phyloP scores from a whole-genome alignment of 2,797 vertebrate genomes.

The Acestrorhynchus altus region DNA sequence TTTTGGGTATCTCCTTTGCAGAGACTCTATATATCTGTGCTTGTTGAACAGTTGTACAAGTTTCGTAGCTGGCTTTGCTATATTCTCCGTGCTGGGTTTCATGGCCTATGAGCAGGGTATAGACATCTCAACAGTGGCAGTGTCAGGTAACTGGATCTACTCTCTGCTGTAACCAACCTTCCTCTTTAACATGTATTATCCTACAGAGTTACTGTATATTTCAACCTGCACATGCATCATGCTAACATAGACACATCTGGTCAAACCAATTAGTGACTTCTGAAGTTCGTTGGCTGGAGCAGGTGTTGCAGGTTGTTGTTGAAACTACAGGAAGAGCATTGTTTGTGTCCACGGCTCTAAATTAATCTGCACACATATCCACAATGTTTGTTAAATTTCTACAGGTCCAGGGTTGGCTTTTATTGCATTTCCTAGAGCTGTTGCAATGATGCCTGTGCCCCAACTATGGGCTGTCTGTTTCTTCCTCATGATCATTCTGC shows the following conservation, averaged over 20 bases:
- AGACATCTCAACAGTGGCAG: no score
- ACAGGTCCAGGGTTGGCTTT: conserved; percentile 83
- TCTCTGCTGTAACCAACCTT: no score
- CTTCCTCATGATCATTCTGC: conserved; percentile 83
- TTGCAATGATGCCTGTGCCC: conserved; percentile 83
- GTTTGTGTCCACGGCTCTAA: background rate
- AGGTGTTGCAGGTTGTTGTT: background rate
- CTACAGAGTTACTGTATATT: no score
- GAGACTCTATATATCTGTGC: conserved; percentile 82
- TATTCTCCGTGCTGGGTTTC: no score
- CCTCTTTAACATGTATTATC: no score
- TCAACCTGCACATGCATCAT: background rate
- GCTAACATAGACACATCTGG: background rate
- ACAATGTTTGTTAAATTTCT: background rate
- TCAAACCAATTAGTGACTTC: background rate
- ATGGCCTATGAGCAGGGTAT: no score
- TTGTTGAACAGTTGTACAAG: conserved; percentile 83
- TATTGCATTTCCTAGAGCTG: conserved; percentile 82
- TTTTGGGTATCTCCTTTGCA: conserved; percentile 54
- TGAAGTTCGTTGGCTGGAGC: background rate
- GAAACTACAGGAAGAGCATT: background rate
- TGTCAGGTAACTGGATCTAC: no score
- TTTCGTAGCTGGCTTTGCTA: conserved; percentile 84
- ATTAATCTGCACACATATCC: background rate
- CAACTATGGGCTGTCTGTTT: conserved; percentile 82